phyloP scores from a whole-genome alignment of 2,113 vertebrate species.

The Chlorodrepanis virens region DNA sequence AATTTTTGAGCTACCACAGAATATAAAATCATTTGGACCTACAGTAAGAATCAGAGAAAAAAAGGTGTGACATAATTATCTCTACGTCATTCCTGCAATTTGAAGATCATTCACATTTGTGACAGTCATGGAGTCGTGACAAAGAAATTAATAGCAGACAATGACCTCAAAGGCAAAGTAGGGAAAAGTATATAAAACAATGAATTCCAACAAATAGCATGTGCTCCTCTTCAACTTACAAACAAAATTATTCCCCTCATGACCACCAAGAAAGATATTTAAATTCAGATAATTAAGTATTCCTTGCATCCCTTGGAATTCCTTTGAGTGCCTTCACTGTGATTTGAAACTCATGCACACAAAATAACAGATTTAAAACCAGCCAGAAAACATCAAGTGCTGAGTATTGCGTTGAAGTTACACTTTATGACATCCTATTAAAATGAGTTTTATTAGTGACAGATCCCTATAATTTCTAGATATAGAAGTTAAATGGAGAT shows the following conservation, averaged over 20 bases:
- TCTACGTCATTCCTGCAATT: not conserved
- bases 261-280: not conserved
- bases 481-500: not conserved
- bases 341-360: not conserved
- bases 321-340: not conserved
- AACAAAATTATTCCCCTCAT: not conserved
- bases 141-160: not conserved
- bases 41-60: accelerated
- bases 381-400: not conserved
- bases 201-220: not conserved
- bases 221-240: not conserved
- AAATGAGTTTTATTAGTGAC: not conserved
- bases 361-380: not conserved
- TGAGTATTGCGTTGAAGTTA: not conserved
- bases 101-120: not conserved
- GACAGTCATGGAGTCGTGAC: not conserved
- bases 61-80: not conserved
- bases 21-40: not conserved
- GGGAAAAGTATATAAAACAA: not conserved
- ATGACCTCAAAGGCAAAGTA: not conserved
- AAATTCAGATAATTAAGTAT: not conserved
- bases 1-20: not conserved
- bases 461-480: not conserved
- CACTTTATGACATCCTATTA: not conserved
- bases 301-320: not conserved